A percentile compares a stretch with the other conserved stretches of the same genome.
These are phyloP conservation scores for Branchipolynoe longqiensis DNA, from an alignment of 2,888 invertebrate genomes.

Conservation along the genomic window DNA sequence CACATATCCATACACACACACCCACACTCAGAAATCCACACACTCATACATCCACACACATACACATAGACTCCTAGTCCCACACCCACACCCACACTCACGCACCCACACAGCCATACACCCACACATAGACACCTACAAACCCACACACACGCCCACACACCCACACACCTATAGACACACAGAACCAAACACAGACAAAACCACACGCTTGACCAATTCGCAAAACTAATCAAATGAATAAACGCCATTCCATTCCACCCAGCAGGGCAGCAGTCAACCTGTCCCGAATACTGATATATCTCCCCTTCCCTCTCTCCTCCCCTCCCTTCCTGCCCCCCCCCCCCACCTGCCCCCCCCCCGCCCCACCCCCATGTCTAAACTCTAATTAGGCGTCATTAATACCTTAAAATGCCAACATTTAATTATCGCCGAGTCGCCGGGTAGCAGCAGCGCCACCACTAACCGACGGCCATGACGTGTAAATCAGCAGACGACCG, in stretches of 20 bases:
- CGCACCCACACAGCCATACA: too few species aligned
- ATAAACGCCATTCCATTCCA: slow-evolving; percentile 26
- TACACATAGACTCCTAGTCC: too few species aligned
- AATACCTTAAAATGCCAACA: slow-evolving; percentile 50
- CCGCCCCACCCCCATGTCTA: not conserved
- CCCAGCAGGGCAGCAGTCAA: not conserved
- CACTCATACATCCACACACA: too few species aligned
- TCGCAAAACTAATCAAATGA: slow-evolving; percentile 14
- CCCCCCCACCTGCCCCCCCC: too few species aligned
- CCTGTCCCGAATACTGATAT: slow-evolving; percentile 48
- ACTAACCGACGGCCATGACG: not conserved
- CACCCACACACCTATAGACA: too few species aligned
- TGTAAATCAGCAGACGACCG: slow-evolving; percentile 29
- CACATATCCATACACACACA: too few species aligned
- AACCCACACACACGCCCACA: too few species aligned
- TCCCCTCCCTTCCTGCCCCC: not conserved
- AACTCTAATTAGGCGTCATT: slow-evolving; percentile 2
- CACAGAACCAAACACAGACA: too few species aligned
- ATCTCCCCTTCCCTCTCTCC: not conserved
- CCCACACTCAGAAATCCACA: too few species aligned
- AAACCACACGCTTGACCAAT: not conserved
- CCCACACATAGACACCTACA: too few species aligned
- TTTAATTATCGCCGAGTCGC: slow-evolving; percentile 19
- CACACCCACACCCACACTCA: too few species aligned
- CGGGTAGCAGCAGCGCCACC: not conserved